Base-by-base conservation (phyloP, 2,113 vertebrate species). In the Phrynosoma platyrhinos region DNA sequence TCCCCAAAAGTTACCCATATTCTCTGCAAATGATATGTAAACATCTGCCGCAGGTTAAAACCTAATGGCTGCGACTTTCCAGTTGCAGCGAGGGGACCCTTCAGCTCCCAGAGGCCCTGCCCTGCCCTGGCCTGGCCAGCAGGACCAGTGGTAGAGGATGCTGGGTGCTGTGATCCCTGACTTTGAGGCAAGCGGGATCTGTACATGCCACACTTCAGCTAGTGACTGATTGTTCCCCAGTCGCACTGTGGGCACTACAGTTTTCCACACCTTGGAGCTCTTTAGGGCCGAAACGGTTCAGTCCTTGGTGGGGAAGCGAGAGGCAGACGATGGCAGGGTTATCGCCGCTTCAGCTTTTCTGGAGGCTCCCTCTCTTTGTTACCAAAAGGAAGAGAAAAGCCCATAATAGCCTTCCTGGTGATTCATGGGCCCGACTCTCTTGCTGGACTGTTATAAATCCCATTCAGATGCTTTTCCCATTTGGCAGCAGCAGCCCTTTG, bases 381-480 rank as follows among this genome's bases (percentile, higher is more conserved):
- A 36, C 36, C 36, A 36, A 36, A 36, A 10, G 55, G 9, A 9
- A 16, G 55, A 58, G 55, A 58, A 58, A 84, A 90, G 78, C 52
- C 77, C 89, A 55, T 76, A 13, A 32, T 66, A 82, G 52, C 89
- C 83, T 74, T 12, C 2, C 27, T 86, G 79, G 88, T 87, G 88
- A 85, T 88, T 89, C 27, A 10, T 88, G 68, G 68, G 84, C 84
- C 13, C 82, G 93, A 85, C 83, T 91, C 87, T 91, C 5, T 62
- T 62, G 58, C 77, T 84, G 86, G 77, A 72, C 89, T 47, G 84
- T 66, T 90, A 91, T 16, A 91, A 92, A 89, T 93, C 88, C 90
- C 83, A 74, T 90, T 92, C 90, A 90, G 88, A 93, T 52, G 89
- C 92, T 71, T 72, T 79, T 16, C 55, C 64, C 42, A n/a, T 88